Evolutionary conservation across 37 sponge, comb jelly and placozoan species (phyloP).

Genomic region (Haliclona indistincta): DNA sequence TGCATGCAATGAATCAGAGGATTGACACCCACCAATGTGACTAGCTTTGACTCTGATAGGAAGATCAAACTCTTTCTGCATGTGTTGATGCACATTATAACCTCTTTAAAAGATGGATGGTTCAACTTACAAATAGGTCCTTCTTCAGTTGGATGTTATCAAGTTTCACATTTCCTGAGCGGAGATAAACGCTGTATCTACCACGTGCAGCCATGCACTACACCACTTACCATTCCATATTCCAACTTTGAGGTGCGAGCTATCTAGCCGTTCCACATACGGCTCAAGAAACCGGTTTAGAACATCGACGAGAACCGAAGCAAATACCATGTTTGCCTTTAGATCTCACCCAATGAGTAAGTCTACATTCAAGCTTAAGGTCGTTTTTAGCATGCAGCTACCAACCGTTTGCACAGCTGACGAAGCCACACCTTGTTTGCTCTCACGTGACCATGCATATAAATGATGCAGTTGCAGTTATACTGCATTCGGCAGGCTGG

Average conservation of each 20-base stretch:
- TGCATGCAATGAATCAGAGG: not conserved
- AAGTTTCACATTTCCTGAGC: slow-evolving; percentile 67
- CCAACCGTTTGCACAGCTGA: too few species aligned
- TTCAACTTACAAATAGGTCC: slow-evolving; percentile 75
- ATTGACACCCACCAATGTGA: slow-evolving; percentile 49
- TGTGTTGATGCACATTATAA: too few species aligned
- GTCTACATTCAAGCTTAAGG: too few species aligned
- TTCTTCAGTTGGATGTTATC: slow-evolving; percentile 85
- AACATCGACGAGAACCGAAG: slow-evolving; percentile 75
- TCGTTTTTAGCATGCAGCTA: too few species aligned
- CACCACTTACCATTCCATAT: slow-evolving; percentile 74
- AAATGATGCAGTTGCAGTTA: too few species aligned
- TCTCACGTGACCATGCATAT: too few species aligned
- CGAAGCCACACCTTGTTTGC: too few species aligned
- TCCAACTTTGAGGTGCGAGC: slow-evolving; percentile 81
- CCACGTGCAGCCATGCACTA: not conserved
- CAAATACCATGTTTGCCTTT: slow-evolving; percentile 79
- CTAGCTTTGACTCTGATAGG: slow-evolving; percentile 64
- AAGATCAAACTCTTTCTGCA: slow-evolving; percentile 53
- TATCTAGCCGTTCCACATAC: slow-evolving; percentile 82
- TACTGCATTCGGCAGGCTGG: too few species aligned
- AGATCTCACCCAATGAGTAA: too few species aligned
- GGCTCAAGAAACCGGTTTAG: slow-evolving; percentile 85
- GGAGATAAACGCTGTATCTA: too few species aligned
- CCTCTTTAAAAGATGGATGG: not conserved